Evolutionary conservation across 2,888 invertebrate species (phyloP).

Genomic region (Eupelmus urozonus): DNA sequence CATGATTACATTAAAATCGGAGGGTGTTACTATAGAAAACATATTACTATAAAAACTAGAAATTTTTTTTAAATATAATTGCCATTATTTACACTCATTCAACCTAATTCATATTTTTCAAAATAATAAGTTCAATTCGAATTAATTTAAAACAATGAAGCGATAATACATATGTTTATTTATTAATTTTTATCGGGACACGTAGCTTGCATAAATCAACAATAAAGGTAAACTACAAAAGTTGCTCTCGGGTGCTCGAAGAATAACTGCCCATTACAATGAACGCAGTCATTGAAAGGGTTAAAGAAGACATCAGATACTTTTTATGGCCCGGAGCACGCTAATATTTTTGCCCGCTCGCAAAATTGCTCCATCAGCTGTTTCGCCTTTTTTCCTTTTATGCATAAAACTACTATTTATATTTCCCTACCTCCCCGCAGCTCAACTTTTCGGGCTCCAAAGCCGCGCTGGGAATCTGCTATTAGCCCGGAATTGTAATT

Average conservation of each 20-base stretch:
- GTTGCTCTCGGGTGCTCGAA: not conserved
- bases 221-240: not conserved
- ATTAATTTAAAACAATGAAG: not conserved
- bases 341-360: conserved; percentile 54
- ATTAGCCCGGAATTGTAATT: too few relatives aligned
- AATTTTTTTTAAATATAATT: too few relatives aligned
- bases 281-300: conserved; percentile 46
- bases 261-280: conserved; percentile 25
- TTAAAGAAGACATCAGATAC: conserved; percentile 50
- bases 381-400: not conserved
- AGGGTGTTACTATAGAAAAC: too few relatives aligned
- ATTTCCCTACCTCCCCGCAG: not conserved
- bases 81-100: too few relatives aligned
- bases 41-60: too few relatives aligned
- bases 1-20: too few relatives aligned
- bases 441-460: too few relatives aligned
- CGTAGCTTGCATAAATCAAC: not conserved
- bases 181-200: not conserved
- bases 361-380: too few relatives aligned
- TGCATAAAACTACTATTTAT: conserved; percentile 9
- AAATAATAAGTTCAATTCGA: too few relatives aligned
- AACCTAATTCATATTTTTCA: too few relatives aligned
- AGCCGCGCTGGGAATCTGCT: too few relatives aligned
- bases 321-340: conserved; percentile 51
- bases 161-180: not conserved